These are phyloP conservation scores for Tamias sibiricus DNA, from an alignment of 2,113 vertebrate species.

Conservation along the genomic window DNA sequence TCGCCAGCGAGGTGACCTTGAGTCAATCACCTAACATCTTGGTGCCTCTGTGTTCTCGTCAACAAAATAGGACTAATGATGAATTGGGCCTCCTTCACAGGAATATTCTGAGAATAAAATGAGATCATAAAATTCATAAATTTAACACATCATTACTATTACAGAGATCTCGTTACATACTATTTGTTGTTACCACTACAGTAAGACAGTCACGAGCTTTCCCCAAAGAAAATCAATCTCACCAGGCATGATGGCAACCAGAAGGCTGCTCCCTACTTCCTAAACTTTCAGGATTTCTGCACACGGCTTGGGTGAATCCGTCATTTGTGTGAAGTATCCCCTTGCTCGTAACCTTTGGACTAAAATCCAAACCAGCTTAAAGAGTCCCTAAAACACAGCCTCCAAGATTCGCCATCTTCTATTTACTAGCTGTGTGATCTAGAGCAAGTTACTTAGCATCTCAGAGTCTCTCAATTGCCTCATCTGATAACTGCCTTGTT, in stretches of 20 bases:
- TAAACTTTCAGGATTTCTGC: not conserved
- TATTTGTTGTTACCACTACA: not conserved
- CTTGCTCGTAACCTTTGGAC: not conserved
- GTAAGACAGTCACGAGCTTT: not conserved
- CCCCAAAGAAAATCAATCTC: not conserved
- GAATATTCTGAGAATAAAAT: not conserved
- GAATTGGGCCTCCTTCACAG: not conserved
- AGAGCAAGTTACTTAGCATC: not conserved
- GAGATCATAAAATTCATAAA: conserved; percentile 17
- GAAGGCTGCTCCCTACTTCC: not conserved
- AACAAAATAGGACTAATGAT: not conserved
- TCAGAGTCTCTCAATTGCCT: not conserved
- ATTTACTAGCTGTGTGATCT: not conserved
- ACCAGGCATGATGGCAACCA: not conserved
- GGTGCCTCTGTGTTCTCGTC: not conserved
- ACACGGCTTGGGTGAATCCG: not conserved
- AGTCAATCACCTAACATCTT: not conserved
- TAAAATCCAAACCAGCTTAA: not conserved
- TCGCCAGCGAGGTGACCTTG: not conserved
- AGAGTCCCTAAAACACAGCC: not conserved
- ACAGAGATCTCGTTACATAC: not conserved
- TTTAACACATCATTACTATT: conserved; percentile 1
- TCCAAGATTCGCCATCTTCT: not conserved
- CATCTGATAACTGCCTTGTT: not conserved
- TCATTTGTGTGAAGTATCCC: not conserved